These are phyloP conservation scores for Epizoanthus ramosus DNA, from an alignment of 92 coral and sea anemone species.

Conservation along the genomic window DNA sequence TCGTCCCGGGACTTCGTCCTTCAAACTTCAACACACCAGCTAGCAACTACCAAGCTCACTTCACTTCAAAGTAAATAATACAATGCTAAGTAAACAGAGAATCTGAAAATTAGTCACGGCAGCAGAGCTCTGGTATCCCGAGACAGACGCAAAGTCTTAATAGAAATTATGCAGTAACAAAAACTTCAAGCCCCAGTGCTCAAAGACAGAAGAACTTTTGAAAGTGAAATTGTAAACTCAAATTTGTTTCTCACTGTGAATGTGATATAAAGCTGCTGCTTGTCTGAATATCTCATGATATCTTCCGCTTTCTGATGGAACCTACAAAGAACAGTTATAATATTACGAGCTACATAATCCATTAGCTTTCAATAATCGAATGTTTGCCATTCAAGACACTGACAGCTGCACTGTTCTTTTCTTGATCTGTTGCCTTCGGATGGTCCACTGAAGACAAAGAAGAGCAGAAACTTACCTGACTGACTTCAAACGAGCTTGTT, in stretches of 20 bases:
- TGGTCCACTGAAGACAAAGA: conserved; percentile 9
- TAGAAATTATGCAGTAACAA: not conserved
- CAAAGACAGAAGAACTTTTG: conserved; percentile 15
- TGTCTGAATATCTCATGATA: not conserved
- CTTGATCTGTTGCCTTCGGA: not conserved
- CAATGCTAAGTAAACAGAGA: not conserved
- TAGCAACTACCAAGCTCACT: not conserved
- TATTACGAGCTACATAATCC: not conserved
- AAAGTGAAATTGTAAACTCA: not conserved
- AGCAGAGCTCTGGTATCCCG: not conserved
- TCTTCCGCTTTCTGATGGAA: not conserved
- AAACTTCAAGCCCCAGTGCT: conserved; percentile 23
- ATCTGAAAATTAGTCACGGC: not conserved
- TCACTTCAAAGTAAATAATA: not conserved
- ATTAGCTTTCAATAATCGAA: conserved; percentile 1
- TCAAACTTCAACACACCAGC: not conserved
- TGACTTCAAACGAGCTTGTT: not conserved
- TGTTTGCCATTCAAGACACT: not conserved
- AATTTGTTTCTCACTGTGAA: not conserved
- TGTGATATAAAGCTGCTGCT: not conserved
- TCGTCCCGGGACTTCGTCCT: too few relatives aligned
- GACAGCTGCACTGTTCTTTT: conserved; percentile 46
- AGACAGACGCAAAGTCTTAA: not conserved
- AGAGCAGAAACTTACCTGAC: conserved; percentile 18
- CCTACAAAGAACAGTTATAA: not conserved